A percentile compares a stretch with the other conserved stretches of the same genome.
These are phyloP conservation scores for Botia kubotai DNA, from an alignment of 2,797 vertebrate genomes.

Conservation along the genomic window DNA sequence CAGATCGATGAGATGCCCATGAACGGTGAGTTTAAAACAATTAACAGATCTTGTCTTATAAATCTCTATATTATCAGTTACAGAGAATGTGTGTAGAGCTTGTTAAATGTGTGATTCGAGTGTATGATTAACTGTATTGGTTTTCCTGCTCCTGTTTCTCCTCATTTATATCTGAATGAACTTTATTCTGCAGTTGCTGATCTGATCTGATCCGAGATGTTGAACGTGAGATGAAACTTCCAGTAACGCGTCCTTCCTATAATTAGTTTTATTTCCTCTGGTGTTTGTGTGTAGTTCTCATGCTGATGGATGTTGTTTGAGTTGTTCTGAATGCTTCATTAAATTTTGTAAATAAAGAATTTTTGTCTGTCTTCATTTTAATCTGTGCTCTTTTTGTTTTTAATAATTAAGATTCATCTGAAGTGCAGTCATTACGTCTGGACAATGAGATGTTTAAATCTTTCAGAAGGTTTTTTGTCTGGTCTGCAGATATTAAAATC, in stretches of 20 bases:
- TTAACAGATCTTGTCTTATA: neutral
- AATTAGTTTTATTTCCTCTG: constrained; percentile 48
- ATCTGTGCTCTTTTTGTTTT: neutral
- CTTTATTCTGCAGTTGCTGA: constrained; percentile 73
- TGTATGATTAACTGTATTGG: too few relatives aligned
- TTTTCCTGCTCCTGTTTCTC: too few relatives aligned
- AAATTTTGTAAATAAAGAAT: constrained; percentile 78
- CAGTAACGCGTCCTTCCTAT: constrained; percentile 21
- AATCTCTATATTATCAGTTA: too few relatives aligned
- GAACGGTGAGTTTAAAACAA: constrained; percentile 82
- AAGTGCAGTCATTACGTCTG: neutral
- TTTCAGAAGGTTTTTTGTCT: too few relatives aligned
- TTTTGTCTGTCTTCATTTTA: constrained; percentile 24
- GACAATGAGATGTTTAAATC: too few relatives aligned
- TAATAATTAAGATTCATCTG: neutral
- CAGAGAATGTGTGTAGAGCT: too few relatives aligned
- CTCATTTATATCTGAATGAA: neutral
- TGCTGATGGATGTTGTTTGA: constrained; percentile 17
- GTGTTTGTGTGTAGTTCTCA: constrained; percentile 41
- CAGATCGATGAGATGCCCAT: constrained; percentile 99
- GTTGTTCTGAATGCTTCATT: constrained; percentile 20
- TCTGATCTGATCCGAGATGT: constrained; percentile 73
- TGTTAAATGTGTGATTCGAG: too few relatives aligned
- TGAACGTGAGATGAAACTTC: neutral
- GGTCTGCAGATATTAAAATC: too few relatives aligned